Conservation (phyloP, 2,888 invertebrate genomes). For the Trichacis sp. region DNA sequence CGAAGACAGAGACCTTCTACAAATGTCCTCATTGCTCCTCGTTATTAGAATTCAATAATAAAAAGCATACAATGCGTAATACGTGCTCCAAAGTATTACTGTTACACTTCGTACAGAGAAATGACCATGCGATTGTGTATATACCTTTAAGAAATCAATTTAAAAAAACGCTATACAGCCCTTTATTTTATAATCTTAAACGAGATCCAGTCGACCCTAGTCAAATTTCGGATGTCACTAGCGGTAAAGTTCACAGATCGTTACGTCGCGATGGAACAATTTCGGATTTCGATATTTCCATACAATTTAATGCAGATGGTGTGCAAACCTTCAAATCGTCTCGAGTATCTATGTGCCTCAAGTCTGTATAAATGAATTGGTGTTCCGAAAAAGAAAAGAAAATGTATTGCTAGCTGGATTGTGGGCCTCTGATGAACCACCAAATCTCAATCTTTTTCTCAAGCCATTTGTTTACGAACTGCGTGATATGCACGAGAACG, state of each 20-base stretch:
- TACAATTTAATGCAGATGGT: constrained; percentile 39
- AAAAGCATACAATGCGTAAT: not conserved
- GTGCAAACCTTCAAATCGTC: constrained; percentile 35
- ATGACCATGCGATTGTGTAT: not conserved
- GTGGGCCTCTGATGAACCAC: constrained; percentile 21
- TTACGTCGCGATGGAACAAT: constrained; percentile 1
- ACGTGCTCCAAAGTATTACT: not conserved
- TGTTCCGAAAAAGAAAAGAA: constrained; percentile 16
- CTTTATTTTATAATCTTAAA: not conserved
- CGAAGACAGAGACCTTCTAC: too few relatives aligned
- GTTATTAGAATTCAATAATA: too few relatives aligned
- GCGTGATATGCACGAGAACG: constrained; percentile 15
- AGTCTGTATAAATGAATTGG: constrained; percentile 31
- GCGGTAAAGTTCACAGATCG: not conserved
- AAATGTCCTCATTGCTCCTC: too few relatives aligned
- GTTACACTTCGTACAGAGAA: not conserved
- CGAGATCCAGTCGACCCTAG: not conserved
- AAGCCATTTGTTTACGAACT: constrained; percentile 25
- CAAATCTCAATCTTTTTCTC: constrained; percentile 14
- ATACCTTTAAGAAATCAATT: not conserved
- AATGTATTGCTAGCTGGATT: constrained; percentile 27
- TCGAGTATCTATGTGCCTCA: constrained; percentile 31
- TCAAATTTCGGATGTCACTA: constrained; percentile 3
- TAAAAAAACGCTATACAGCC: not conserved
- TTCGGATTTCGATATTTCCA: constrained; percentile 19